Conservation (phyloP, 2,888 invertebrate species). For the Timema cristinae region DNA sequence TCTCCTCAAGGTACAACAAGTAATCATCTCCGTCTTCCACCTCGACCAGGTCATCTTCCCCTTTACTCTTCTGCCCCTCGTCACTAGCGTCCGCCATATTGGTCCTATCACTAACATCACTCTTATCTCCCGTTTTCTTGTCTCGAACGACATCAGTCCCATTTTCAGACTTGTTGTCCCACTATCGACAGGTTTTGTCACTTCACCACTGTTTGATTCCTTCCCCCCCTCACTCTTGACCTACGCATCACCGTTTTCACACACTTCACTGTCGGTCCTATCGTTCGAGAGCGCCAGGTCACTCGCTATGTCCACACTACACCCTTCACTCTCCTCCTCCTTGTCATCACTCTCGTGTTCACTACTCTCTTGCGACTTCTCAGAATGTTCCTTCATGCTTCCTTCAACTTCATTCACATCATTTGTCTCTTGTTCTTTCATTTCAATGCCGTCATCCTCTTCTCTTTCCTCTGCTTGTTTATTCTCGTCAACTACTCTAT, state of each 20-base stretch:
- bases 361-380: background rate
- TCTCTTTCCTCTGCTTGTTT: no score
- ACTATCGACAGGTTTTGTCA: background rate
- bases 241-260: conserved; percentile 14
- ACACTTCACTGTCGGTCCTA: conserved; percentile 19
- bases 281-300: no score
- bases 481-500: no score
- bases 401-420: conserved; percentile 22
- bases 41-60: conserved; percentile 58
- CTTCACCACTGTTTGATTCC: conserved; percentile 19
- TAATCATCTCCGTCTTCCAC: conserved; percentile 89
- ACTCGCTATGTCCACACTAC: no score
- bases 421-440: background rate
- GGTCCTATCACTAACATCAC: conserved; percentile 27
- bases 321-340: background rate
- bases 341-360: conserved; percentile 25
- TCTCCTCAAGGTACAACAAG: conserved; percentile 85
- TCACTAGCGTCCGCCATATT: no score
- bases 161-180: background rate
- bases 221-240: background rate
- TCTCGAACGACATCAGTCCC: conserved; percentile 38
- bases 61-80: background rate
- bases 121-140: conserved; percentile 33
- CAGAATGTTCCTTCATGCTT: conserved; percentile 12
- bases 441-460: no score